phyloP scores from a whole-genome alignment of 2,797 vertebrate genomes.

The Sebastes nivosus region DNA sequence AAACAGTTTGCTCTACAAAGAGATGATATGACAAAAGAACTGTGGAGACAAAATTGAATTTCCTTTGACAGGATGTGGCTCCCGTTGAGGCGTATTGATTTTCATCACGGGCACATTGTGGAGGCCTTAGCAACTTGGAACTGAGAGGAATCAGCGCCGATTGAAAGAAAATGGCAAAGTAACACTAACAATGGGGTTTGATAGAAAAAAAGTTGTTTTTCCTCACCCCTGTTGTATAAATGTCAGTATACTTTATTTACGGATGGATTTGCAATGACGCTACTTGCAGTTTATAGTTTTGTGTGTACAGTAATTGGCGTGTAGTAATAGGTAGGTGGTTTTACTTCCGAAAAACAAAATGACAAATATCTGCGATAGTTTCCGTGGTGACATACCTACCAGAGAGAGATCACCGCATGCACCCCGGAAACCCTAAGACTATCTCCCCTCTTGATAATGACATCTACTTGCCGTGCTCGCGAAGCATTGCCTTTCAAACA shows the following conservation, averaged over 20 bases:
- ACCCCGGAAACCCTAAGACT: slow-evolving; percentile 63
- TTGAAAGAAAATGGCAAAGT: slow-evolving; percentile 81
- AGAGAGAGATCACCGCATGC: slow-evolving; percentile 37
- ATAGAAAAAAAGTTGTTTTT: slow-evolving; percentile 62
- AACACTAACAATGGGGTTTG: slow-evolving; percentile 74
- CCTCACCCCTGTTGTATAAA: slow-evolving; percentile 65
- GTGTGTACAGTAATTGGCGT: slow-evolving; percentile 18
- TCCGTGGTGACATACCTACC: slow-evolving; percentile 18
- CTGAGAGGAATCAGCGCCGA: slow-evolving; percentile 78
- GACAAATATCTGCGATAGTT: slow-evolving; percentile 28
- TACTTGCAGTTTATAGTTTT: slow-evolving; percentile 24
- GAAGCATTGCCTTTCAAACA: slow-evolving; percentile 81
- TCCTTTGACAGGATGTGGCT: slow-evolving; percentile 85
- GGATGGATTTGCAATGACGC: slow-evolving; percentile 26
- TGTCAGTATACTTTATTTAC: slow-evolving; percentile 73
- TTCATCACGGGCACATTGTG: slow-evolving; percentile 82
- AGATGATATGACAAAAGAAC: slow-evolving; percentile 84
- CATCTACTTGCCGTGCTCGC: slow-evolving; percentile 79
- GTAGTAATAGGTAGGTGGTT: slow-evolving; percentile 20
- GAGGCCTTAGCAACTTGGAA: slow-evolving; percentile 82
- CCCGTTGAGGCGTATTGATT: slow-evolving; percentile 86
- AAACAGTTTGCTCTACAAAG: slow-evolving; percentile 81
- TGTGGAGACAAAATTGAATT: slow-evolving; percentile 83
- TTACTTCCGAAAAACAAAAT: slow-evolving; percentile 19
- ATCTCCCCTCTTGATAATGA: slow-evolving; percentile 79